Conservation (phyloP, 2,113 vertebrate genomes). For the Pachycephala philippinensis region DNA sequence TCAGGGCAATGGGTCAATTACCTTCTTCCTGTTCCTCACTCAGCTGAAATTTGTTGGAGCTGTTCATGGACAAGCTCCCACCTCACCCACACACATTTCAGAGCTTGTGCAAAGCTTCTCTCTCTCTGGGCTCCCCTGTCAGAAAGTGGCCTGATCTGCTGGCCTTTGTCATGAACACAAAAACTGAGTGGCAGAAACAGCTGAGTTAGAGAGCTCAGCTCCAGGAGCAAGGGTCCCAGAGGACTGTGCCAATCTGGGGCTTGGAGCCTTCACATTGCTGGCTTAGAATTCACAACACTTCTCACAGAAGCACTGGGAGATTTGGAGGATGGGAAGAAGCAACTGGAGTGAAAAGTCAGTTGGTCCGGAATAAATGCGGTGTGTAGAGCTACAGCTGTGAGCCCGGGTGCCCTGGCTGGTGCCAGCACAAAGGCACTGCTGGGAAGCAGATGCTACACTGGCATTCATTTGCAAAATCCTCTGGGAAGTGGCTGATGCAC, state of each 20-base stretch:
- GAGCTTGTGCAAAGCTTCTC: not conserved
- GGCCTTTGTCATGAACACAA: not conserved
- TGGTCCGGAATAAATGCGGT: not conserved
- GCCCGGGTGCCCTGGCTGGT: not conserved
- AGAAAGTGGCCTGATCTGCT: not conserved
- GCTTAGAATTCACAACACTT: not conserved
- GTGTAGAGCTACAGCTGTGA: not conserved
- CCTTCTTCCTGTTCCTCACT: not conserved
- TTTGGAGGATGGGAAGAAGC: not conserved
- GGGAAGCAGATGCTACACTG: not conserved
- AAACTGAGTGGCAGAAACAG: not conserved
- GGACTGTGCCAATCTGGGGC: accelerated
- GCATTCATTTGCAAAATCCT: not conserved
- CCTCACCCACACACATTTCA: not conserved
- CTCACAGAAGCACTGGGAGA: not conserved
- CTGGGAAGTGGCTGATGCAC: not conserved
- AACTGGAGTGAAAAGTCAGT: not conserved
- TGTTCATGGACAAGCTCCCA: not conserved
- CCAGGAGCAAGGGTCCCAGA: not conserved
- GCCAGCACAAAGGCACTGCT: not conserved
- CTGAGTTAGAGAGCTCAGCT: not conserved
- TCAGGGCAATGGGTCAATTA: not conserved
- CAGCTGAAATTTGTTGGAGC: not conserved
- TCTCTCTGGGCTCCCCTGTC: not conserved
- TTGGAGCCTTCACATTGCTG: not conserved